Evolutionary conservation across 2,113 vertebrate genomes (phyloP).

Genomic region (Chaetops frenatus): DNA sequence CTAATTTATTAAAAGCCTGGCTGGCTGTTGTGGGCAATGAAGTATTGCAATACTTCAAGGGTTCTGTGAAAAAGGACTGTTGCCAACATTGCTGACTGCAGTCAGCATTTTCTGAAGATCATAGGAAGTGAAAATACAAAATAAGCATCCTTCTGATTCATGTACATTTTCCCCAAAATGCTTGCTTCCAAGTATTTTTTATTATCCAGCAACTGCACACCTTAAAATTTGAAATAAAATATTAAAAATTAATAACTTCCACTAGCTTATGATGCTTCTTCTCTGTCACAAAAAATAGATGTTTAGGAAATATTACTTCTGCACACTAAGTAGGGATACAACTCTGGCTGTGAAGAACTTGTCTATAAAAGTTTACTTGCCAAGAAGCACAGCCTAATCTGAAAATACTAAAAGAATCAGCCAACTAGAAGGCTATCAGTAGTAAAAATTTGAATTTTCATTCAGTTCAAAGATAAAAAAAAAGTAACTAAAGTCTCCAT

Average conservation of each 20-base stretch:
- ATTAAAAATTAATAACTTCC: slow-evolving; percentile 45
- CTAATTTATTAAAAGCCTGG: slow-evolving; percentile 54
- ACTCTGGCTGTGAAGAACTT: background rate
- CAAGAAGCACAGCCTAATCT: background rate
- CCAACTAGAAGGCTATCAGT: background rate
- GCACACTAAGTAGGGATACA: background rate
- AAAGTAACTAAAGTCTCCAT: background rate
- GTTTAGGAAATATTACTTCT: background rate
- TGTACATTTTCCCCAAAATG: background rate
- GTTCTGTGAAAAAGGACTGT: slow-evolving; percentile 24
- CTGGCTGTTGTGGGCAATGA: background rate
- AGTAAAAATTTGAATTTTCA: background rate
- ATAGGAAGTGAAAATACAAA: slow-evolving; percentile 49
- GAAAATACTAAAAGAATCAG: background rate
- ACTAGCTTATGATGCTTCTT: background rate
- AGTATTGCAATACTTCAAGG: slow-evolving; percentile 39
- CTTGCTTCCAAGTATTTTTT: slow-evolving; percentile 28
- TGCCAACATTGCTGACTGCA: slow-evolving; percentile 37
- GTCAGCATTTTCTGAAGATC: slow-evolving; percentile 59
- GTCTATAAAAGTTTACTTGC: background rate
- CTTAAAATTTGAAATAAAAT: slow-evolving; percentile 49
- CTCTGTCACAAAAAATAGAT: slow-evolving; percentile 15
- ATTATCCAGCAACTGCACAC: slow-evolving; percentile 1
- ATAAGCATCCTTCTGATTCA: slow-evolving; percentile 51
- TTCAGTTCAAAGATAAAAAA: background rate